Evolutionary conservation across 2,113 vertebrate genomes (phyloP), one percentile per base, ranked within the genome.

Genomic region (Chauna torquata): DNA sequence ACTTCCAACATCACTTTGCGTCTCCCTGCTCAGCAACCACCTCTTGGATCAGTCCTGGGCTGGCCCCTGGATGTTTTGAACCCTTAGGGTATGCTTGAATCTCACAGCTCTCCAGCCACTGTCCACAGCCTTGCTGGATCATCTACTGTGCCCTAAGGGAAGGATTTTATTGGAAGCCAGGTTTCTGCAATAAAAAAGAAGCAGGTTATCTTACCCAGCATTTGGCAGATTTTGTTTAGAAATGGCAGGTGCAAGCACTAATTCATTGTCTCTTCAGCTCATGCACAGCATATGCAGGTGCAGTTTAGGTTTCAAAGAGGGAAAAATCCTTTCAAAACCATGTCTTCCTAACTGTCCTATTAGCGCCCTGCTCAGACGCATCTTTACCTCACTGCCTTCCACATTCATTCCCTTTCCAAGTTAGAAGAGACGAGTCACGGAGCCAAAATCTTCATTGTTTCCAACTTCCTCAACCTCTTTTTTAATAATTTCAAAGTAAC

Each of bases 221-320:
- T 91, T 94, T 84, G 47, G 32, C 65, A 82, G 25, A n/a, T 71
- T 92, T 83, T 83, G n/a, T 88, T 84, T 52, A 30, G 17, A 44
- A 64, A 9, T 38, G 84, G 65, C 10, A 68, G 23, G 5, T 82
- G 7, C 3, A 32, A 74, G 45, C 66, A 24, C 36, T 61, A 64
- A 76, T 52, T 93, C 2, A 20, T 66, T 75, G 28, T 86, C 38
- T 87, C 64, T 92, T 79, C 42, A 79, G 44, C 16, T 87, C 61
- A 82, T 40, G 23, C 34, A 57, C 72, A 28, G 11, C 27, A 25
- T 64, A 34, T 30, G 34, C 22, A 64, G 4, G 5, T 55, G 66
- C 32, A 28, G 1, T 64, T 68, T 47, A 86, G 19, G 28, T 86
- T 91, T 95, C 38, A 52, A 38, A 66, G 34, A 79, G 16, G 8